phyloP scores from a whole-genome alignment of 1,140 invertebrate genomes.

The Trichonephila clavata region DNA sequence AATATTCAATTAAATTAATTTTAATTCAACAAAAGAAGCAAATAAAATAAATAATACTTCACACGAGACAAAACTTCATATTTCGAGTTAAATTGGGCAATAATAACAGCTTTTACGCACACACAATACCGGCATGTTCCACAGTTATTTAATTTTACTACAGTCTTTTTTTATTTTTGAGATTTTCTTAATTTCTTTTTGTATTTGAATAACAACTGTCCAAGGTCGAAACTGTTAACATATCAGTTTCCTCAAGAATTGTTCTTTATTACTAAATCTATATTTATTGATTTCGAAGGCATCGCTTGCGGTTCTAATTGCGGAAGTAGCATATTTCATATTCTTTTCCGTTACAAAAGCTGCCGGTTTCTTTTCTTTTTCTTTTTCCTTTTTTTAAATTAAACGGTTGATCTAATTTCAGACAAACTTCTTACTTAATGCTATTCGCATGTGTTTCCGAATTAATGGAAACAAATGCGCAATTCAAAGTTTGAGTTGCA shows the following conservation, averaged over 20 bases:
- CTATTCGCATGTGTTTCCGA: background rate
- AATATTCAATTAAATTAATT: too few species aligned
- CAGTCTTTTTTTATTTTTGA: too few species aligned
- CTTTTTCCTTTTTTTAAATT: background rate
- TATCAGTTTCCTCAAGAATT: constrained; percentile 13
- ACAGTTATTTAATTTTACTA: too few species aligned
- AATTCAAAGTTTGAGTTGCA: background rate
- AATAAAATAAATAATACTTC: too few species aligned
- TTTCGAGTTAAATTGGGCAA: too few species aligned
- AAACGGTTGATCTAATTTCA: constrained; percentile 33
- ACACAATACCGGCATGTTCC: too few species aligned
- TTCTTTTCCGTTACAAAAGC: constrained; percentile 13
- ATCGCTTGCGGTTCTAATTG: constrained; percentile 25
- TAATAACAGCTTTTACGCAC: too few species aligned
- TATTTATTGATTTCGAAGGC: constrained; percentile 27
- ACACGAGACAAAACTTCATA: too few species aligned
- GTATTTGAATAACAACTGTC: too few species aligned
- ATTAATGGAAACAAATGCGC: background rate
- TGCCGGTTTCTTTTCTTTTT: background rate
- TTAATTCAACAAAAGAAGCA: too few species aligned
- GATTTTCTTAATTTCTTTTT: too few species aligned
- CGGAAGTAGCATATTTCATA: background rate
- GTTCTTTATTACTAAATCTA: background rate
- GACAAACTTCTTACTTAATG: constrained; percentile 6
- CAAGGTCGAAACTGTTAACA: constrained; percentile 26